These are phyloP conservation scores for Prunella himalayana DNA, from an alignment of 2,113 vertebrate genomes.

Conservation along the genomic window DNA sequence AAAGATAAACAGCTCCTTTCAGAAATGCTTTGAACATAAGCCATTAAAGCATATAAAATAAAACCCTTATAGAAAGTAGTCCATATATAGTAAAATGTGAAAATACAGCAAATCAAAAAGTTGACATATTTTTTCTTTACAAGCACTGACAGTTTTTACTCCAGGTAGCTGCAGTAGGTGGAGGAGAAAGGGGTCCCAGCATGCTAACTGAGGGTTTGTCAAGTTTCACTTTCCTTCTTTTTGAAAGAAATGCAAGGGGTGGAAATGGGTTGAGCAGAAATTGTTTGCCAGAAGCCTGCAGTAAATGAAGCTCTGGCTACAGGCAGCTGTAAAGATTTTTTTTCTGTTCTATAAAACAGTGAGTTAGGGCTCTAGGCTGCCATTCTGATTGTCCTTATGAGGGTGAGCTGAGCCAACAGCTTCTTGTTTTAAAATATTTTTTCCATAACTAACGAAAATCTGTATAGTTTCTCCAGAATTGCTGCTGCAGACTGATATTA, in stretches of 20 bases:
- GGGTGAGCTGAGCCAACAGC: neutral
- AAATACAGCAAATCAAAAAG: neutral
- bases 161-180: neutral
- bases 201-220: neutral
- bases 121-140: neutral
- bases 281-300: neutral
- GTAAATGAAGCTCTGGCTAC: neutral
- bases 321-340: neutral
- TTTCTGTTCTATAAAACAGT: neutral
- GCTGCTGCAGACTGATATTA: constrained; percentile 9
- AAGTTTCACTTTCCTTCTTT: neutral
- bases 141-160: neutral
- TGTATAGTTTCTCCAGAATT: neutral
- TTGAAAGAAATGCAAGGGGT: neutral
- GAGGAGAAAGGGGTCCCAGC: neutral
- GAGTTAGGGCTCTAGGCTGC: neutral
- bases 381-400: constrained; percentile 8
- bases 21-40: neutral
- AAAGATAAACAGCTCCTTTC: neutral
- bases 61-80: neutral
- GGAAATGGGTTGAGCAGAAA: neutral
- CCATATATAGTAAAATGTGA: neutral
- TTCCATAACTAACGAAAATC: neutral
- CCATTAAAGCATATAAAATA: neutral
- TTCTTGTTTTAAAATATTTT: constrained; percentile 38